These are phyloP conservation scores for Chelonus insularis DNA, from an alignment of 1,140 invertebrate species.

Conservation along the genomic window DNA sequence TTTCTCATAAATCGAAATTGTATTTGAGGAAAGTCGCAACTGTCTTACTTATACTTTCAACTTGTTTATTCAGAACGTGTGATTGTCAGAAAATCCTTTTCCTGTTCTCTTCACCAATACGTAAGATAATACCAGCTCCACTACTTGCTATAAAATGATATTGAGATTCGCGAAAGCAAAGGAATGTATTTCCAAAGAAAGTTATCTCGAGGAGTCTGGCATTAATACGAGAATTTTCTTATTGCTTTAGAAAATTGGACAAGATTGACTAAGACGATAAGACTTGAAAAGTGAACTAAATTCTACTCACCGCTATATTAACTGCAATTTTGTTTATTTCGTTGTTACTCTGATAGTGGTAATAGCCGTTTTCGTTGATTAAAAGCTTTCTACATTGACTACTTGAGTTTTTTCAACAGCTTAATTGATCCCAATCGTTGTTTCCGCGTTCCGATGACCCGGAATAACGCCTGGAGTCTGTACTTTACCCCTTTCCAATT, in stretches of 20 bases:
- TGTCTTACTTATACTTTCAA: too few species aligned
- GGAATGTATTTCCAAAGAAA: not conserved
- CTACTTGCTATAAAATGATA: conserved; percentile 4
- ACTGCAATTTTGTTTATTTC: not conserved
- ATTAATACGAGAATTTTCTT: not conserved
- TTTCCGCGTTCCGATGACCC: conserved; percentile 12
- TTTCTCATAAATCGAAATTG: too few species aligned
- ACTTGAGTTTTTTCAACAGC: not conserved
- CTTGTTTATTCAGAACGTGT: not conserved
- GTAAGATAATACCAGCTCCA: not conserved
- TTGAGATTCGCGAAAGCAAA: conserved; percentile 7
- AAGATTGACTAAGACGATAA: not conserved
- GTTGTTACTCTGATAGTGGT: not conserved
- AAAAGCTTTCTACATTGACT: not conserved
- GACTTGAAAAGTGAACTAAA: not conserved
- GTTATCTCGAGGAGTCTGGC: not conserved
- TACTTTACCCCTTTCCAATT: conserved; percentile 7
- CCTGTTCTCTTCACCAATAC: not conserved
- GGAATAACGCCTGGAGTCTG: not conserved
- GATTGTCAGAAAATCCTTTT: not conserved
- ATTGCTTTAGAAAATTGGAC: too few species aligned
- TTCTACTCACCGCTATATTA: not conserved
- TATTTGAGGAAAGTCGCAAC: too few species aligned
- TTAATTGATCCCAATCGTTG: not conserved
- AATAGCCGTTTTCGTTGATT: conserved; percentile 3